Percentiles rank a stretch among this genome's conserved stretches.
Conservation (phyloP, 2,888 invertebrate species). For the Microplitis manilae region DNA sequence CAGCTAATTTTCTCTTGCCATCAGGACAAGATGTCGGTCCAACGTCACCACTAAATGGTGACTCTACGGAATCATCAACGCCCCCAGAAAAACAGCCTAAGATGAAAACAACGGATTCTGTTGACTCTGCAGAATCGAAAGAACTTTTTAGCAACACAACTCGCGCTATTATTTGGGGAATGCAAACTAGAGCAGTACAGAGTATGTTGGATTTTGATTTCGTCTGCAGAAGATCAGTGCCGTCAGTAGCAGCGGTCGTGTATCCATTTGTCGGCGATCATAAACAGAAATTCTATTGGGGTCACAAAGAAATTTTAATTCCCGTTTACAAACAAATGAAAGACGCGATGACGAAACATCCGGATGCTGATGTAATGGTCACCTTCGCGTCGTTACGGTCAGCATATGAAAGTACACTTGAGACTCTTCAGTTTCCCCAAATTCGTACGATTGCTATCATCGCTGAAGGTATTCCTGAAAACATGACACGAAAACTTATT, state of each 20-base stretch:
- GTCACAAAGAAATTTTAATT: constrained; percentile 90
- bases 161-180: constrained; percentile 98
- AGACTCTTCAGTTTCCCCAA: constrained; percentile 94
- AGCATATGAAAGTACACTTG: constrained; percentile 96
- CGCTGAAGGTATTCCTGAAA: constrained; percentile 99
- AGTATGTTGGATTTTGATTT: constrained; percentile 98
- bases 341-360: constrained; percentile 95
- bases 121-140: constrained; percentile 60
- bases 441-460: constrained; percentile 98
- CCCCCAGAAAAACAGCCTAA: constrained; percentile 42
- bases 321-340: constrained; percentile 96
- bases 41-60: constrained; percentile 48
- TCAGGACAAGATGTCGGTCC: constrained; percentile 77
- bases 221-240: constrained; percentile 89
- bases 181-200: constrained; percentile 98
- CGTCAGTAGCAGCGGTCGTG: constrained; percentile 95
- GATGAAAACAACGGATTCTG: constrained; percentile 56
- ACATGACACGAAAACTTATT: constrained; percentile 95
- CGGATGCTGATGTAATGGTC: constrained; percentile 94
- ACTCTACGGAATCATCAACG: constrained; percentile 44
- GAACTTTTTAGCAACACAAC: constrained; percentile 88
- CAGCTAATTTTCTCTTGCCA: constrained; percentile 91
- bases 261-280: constrained; percentile 99
- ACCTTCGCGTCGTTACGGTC: constrained; percentile 98
- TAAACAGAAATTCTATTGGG: constrained; percentile 99